phyloP scores from a whole-genome alignment of 1,140 invertebrate genomes.

The Leptopilina boulardi region DNA sequence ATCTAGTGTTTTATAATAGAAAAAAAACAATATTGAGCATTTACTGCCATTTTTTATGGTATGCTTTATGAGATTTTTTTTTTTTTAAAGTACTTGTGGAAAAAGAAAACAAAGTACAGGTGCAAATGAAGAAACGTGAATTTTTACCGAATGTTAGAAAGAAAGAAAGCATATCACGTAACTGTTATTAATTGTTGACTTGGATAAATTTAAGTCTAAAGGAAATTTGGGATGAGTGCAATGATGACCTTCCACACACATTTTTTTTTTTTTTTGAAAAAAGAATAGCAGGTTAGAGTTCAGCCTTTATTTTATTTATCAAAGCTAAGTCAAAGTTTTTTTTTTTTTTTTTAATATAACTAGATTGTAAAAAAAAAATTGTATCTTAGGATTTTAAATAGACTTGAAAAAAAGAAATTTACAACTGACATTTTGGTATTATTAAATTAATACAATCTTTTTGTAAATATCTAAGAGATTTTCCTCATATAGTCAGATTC shows the following conservation, averaged over 20 bases:
- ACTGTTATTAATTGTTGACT: constrained; percentile 74
- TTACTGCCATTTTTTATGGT: constrained; percentile 67
- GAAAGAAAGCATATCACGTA: constrained; percentile 74
- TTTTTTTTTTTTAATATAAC: not conserved
- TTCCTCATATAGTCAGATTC: constrained; percentile 27
- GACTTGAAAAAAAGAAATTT: not conserved
- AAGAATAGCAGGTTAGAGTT: not conserved
- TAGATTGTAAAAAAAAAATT: not conserved
- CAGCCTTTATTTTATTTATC: constrained; percentile 16
- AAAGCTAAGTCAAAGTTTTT: not conserved
- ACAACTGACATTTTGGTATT: not conserved
- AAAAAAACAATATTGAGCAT: constrained; percentile 59
- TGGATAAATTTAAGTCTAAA: constrained; percentile 63
- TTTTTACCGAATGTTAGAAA: constrained; percentile 54
- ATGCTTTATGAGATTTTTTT: constrained; percentile 60
- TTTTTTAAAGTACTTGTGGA: constrained; percentile 5
- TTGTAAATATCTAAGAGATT: constrained; percentile 26
- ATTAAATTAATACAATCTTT: constrained; percentile 3
- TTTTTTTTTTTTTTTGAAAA: no score
- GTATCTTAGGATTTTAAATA: constrained; percentile 4
- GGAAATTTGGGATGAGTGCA: constrained; percentile 71
- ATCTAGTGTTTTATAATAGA: constrained; percentile 57
- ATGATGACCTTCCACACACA: constrained; percentile 53
- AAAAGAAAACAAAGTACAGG: constrained; percentile 37
- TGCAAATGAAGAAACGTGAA: constrained; percentile 50